phyloP scores from a whole-genome alignment of 2,888 invertebrate genomes.

The Chaitophorus viminalis region DNA sequence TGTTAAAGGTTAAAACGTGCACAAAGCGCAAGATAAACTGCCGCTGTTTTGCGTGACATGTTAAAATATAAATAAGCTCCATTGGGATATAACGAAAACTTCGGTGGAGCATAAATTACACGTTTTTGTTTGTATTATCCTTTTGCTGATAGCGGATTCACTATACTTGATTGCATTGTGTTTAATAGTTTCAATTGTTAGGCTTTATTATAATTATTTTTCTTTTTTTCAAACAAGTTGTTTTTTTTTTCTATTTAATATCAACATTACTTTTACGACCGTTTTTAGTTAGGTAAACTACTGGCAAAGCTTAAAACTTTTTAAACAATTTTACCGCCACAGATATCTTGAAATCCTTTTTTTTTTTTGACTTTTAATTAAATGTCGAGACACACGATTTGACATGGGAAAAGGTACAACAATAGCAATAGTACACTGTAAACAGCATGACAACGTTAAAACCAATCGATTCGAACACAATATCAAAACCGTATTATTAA shows the following conservation, averaged over 20 bases:
- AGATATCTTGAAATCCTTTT: background rate
- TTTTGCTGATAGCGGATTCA: conserved; percentile 38
- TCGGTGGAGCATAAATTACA: conserved; percentile 57
- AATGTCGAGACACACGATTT: too few relatives aligned
- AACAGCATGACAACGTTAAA: too few relatives aligned
- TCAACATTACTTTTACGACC: background rate
- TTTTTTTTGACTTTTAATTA: background rate
- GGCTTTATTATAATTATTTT: conserved; percentile 46
- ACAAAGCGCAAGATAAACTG: conserved; percentile 60
- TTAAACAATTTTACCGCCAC: background rate
- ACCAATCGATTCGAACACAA: too few relatives aligned
- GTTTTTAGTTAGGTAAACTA: background rate
- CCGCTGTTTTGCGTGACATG: conserved; percentile 52
- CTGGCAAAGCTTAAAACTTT: background rate
- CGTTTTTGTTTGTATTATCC: conserved; percentile 56
- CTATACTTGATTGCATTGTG: conserved; percentile 54
- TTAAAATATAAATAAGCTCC: conserved; percentile 60
- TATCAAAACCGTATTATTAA: background rate
- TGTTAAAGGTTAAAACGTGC: conserved; percentile 61
- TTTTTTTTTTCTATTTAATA: background rate
- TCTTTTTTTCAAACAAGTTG: conserved; percentile 1
- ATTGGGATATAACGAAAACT: conserved; percentile 59
- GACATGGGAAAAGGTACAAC: too few relatives aligned
- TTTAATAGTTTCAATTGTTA: conserved; percentile 56
- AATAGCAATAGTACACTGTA: too few relatives aligned